Percentiles rank a stretch among this genome's conserved stretches.
Evolutionary conservation across 2,113 vertebrate genomes (phyloP).

Genomic region (Catagonus wagneri): DNA sequence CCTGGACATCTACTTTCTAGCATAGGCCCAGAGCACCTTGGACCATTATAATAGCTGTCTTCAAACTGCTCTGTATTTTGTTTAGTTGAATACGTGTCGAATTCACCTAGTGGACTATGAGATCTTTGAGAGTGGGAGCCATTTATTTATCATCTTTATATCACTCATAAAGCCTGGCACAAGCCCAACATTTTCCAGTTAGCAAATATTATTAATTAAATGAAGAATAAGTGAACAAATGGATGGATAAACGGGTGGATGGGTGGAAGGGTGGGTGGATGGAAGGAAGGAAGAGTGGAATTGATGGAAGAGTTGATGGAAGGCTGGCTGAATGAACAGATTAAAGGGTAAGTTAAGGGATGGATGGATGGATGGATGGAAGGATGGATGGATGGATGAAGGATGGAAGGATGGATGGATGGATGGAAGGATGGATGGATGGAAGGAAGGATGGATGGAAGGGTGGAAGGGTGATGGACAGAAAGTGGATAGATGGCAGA

Average conservation of each 20-base stretch:
- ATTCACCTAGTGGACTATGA: background rate
- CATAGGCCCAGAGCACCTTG: background rate
- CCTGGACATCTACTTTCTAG: background rate
- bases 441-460: background rate
- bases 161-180: background rate
- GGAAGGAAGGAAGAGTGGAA: background rate
- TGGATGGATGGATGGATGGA: background rate
- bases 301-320: background rate
- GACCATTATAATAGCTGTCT: background rate
- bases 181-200: background rate
- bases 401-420: background rate
- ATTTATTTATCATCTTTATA: slow-evolving; percentile 35
- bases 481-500: background rate
- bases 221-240: background rate
- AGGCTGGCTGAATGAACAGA: background rate
- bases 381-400: background rate
- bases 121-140: background rate
- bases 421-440: too few relatives aligned
- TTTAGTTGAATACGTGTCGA: background rate
- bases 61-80: background rate
- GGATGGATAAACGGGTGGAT: background rate
- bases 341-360: background rate
- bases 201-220: slow-evolving; percentile 3
- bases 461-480: background rate
- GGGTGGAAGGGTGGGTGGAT: too few relatives aligned